These are phyloP conservation scores for Dissostichus mawsoni DNA, from an alignment of 2,113 vertebrate species.

Conservation along the genomic window DNA sequence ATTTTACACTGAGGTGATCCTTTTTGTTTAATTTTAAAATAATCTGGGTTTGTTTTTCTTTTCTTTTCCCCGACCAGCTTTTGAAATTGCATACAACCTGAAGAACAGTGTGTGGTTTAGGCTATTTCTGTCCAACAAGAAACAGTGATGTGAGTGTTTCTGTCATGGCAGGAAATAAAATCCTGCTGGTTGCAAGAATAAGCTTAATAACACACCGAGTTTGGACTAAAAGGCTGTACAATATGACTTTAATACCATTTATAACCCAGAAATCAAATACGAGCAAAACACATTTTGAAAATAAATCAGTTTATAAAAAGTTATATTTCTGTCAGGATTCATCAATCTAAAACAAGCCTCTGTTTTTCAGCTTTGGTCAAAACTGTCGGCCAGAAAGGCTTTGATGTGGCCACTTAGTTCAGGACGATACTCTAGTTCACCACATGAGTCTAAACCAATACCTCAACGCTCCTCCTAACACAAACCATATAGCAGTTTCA, in stretches of 20 bases:
- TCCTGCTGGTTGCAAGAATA: slow-evolving; percentile 23
- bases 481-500: slow-evolving; percentile 53
- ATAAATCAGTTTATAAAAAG: slow-evolving; percentile 32
- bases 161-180: slow-evolving; percentile 58
- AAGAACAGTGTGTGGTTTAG: slow-evolving; percentile 29
- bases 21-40: slow-evolving; percentile 23
- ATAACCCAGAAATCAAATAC: slow-evolving; percentile 3
- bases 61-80: not conserved
- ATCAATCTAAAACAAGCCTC: slow-evolving; percentile 52
- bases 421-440: slow-evolving; percentile 63
- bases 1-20: slow-evolving; percentile 26
- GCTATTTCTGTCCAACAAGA: slow-evolving; percentile 28
- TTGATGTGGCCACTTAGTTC: slow-evolving; percentile 66
- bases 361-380: slow-evolving; percentile 49
- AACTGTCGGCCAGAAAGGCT: slow-evolving; percentile 27
- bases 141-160: slow-evolving; percentile 36
- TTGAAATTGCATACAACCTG: slow-evolving; percentile 46
- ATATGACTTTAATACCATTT: slow-evolving; percentile 28
- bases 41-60: slow-evolving; percentile 42
- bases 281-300: slow-evolving; percentile 33
- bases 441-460: slow-evolving; percentile 67
- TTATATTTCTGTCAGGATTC: slow-evolving; percentile 4
- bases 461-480: slow-evolving; percentile 50
- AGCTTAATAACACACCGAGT: slow-evolving; percentile 10
- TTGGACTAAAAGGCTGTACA: not conserved